Conservation (phyloP, 2,113 vertebrate species). For the Odontesthes bonariensis region DNA sequence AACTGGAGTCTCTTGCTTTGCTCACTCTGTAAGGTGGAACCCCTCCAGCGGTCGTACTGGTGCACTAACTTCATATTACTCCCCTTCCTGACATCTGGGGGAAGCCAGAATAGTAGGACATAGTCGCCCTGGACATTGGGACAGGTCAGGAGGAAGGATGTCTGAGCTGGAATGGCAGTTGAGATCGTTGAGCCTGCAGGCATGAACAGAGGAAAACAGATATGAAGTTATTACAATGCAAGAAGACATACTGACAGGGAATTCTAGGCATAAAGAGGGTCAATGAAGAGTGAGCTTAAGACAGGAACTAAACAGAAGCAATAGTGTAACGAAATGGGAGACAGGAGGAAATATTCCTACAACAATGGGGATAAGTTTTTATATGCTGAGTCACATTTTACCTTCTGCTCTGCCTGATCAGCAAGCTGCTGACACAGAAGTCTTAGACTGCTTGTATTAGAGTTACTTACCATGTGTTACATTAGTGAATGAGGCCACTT, state of each 20-base stretch:
- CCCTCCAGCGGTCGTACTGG: conserved; percentile 77
- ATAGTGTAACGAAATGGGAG: conserved; percentile 33
- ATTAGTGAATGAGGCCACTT: conserved; percentile 48
- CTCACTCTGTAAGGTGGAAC: not conserved
- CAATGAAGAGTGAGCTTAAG: conserved; percentile 21
- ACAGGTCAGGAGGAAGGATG: conserved; percentile 63
- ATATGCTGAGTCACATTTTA: conserved; percentile 60
- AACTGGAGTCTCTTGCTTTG: conserved; percentile 46
- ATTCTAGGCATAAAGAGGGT: conserved; percentile 8
- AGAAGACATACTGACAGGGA: not conserved
- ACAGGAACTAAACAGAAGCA: conserved; percentile 40
- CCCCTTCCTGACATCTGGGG: conserved; percentile 17
- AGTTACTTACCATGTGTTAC: conserved; percentile 75
- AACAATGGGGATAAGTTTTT: conserved; percentile 76
- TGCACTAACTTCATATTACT: conserved; percentile 19
- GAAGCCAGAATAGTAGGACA: conserved; percentile 68
- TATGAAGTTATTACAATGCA: conserved; percentile 15
- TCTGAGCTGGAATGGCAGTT: conserved; percentile 45
- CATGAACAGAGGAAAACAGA: conserved; percentile 13
- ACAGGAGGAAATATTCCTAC: conserved; percentile 39
- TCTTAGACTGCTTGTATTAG: conserved; percentile 57
- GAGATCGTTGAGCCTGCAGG: conserved; percentile 41
- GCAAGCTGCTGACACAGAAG: conserved; percentile 70
- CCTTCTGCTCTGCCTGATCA: conserved; percentile 68
- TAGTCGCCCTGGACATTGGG: conserved; percentile 68